Evolutionary conservation across 2,113 vertebrate genomes (phyloP).

Genomic region (Sturnira hondurensis): DNA sequence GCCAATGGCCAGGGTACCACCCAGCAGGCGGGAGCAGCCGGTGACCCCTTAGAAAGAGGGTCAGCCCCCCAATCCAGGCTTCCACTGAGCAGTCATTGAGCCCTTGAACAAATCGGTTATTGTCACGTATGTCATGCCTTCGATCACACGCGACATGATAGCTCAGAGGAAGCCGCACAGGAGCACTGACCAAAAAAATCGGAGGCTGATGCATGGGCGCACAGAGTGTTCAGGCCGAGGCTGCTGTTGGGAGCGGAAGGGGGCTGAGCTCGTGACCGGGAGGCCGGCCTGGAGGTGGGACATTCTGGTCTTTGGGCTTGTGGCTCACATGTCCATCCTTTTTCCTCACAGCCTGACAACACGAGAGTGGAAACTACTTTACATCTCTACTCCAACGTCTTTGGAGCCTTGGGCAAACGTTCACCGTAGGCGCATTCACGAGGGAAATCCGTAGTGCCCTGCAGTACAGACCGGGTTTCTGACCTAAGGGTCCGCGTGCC

Average conservation of each 20-base stretch:
- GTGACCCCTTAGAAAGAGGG: not conserved
- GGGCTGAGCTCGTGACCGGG: not conserved
- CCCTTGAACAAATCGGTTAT: not conserved
- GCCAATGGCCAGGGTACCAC: not conserved
- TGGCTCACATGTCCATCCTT: not conserved
- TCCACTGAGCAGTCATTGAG: not conserved
- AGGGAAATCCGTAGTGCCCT: not conserved
- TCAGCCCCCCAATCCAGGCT: accelerated
- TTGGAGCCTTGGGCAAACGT: not conserved
- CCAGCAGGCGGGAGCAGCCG: not conserved
- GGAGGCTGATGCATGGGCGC: not conserved
- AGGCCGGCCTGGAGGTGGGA: not conserved
- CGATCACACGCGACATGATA: not conserved
- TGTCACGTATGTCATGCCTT: not conserved
- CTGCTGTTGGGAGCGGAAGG: not conserved
- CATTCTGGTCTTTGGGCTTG: not conserved
- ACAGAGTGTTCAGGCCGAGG: not conserved
- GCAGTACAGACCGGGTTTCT: not conserved
- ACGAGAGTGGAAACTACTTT: not conserved
- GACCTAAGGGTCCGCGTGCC: not conserved
- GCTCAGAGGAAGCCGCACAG: not conserved
- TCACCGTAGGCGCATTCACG: not conserved
- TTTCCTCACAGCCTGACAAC: not conserved
- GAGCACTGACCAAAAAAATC: not conserved
- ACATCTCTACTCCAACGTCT: not conserved